These are phyloP conservation scores for Siniperca chuatsi DNA, from an alignment of 2,113 vertebrate species.

Conservation along the genomic window DNA sequence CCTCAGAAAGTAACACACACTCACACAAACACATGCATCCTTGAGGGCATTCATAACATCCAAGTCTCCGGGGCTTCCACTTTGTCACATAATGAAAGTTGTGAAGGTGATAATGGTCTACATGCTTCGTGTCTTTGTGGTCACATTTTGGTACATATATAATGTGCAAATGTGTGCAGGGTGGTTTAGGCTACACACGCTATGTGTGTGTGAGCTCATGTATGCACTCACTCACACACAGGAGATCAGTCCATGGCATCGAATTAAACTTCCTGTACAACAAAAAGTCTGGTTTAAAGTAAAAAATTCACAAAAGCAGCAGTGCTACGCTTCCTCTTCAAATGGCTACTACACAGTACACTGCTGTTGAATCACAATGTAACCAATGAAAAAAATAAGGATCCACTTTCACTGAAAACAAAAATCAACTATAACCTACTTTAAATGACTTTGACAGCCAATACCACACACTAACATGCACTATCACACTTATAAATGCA, in stretches of 20 bases:
- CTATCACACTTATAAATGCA: not conserved
- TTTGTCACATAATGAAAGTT: conserved; percentile 35
- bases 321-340: not conserved
- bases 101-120: conserved; percentile 49
- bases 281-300: not conserved
- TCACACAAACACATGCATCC: conserved; percentile 1
- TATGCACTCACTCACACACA: not conserved
- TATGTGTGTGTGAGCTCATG: not conserved
- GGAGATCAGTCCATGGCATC: not conserved
- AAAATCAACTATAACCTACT: not conserved
- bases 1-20: conserved; percentile 44
- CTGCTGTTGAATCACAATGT: not conserved
- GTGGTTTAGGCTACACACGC: not conserved
- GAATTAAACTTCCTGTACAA: conserved; percentile 1
- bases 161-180: not conserved
- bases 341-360: not conserved
- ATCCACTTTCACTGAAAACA: not conserved
- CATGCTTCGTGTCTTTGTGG: not conserved
- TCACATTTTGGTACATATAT: not conserved
- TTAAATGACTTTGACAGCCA: not conserved
- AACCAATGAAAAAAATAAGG: not conserved
- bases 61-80: conserved; percentile 19
- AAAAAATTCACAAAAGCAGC: not conserved
- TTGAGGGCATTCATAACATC: conserved; percentile 32
- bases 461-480: not conserved